Evolutionary conservation across 2,113 vertebrate species (phyloP), one percentile per base, ranked within the genome.

Genomic region (Tychaedon coryphoeus): DNA sequence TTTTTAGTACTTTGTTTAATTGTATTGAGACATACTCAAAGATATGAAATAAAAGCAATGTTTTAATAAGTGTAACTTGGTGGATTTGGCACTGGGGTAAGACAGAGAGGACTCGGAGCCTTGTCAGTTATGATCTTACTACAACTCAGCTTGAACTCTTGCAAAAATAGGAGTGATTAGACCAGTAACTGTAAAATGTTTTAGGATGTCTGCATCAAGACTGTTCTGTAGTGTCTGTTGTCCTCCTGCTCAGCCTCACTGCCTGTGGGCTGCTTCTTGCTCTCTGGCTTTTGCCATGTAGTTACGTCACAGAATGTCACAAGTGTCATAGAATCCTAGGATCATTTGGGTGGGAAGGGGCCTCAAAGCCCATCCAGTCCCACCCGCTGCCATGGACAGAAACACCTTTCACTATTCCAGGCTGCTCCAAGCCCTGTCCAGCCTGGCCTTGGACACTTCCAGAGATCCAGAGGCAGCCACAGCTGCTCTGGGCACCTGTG

Each of bases 381-480:
- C 53, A n/a, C 19, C 19, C 48, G 14, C 22, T 65, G 18, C 36
- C n/a, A 6, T 14, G 38, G 13, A 36, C 40, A 60, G 28, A 12
- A 28, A 51, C 60, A 13, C 16, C 33, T 60, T 10, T 60, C 4
- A 2, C 60, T 51, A 0, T 2, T 3, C 38, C 53, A 47, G 23
- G 19, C 0, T 33, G n/a, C 29, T 78, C 48, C 38, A 43, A 29
- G 23, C 8, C 19, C 12, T 0, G 0, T 65, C 58, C 51, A 57
- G 0, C 31, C 51, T 43, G 36, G 19, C 69, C 38, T 17, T 17
- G 45, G 45, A 3, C 19, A 24, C 23, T 53, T 0, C 2, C 19
- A 66, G 5, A 23, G 69, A 38, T 38, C 51, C 51, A 18, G 43
- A 28, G 23, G 2, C 60, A 73, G 33, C 43, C 45, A 9, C 76